phyloP scores from a whole-genome alignment of 2,797 vertebrate genomes.

The Anguilla obscura region DNA sequence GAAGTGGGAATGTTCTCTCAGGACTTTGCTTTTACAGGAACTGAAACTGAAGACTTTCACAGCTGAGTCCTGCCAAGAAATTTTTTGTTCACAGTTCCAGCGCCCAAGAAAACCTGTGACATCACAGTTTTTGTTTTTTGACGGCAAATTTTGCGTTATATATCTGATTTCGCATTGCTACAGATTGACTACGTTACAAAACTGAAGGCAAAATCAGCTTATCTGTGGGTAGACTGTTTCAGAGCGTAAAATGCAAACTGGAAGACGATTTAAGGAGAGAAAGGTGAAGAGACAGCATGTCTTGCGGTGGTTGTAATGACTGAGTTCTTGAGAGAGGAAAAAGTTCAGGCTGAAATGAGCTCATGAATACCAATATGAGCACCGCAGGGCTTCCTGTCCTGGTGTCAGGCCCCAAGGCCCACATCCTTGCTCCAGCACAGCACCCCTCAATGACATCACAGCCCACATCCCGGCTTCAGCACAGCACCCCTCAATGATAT shows the following conservation, averaged over 20 bases:
- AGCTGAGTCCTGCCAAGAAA: background rate
- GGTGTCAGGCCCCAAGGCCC: background rate
- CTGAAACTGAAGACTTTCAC: background rate
- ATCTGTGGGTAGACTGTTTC: constrained; percentile 23
- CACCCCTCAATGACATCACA: background rate
- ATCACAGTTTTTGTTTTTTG: background rate
- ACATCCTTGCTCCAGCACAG: background rate
- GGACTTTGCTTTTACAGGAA: background rate
- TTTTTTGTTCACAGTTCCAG: background rate
- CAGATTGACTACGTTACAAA: constrained; percentile 37
- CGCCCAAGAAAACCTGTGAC: background rate
- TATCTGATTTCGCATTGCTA: background rate
- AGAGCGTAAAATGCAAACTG: constrained; percentile 41
- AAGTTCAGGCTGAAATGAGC: background rate
- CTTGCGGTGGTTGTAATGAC: background rate
- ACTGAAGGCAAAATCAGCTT: constrained; percentile 17
- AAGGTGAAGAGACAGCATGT: constrained; percentile 38
- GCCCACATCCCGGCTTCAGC: background rate
- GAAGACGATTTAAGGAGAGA: constrained; percentile 40
- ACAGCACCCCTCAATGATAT: background rate
- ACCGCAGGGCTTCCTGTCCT: background rate
- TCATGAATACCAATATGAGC: constrained; percentile 20
- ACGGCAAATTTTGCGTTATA: background rate
- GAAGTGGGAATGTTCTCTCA: background rate
- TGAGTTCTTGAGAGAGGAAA: constrained; percentile 17